These are phyloP conservation scores for Thripadectes ignobilis DNA, from an alignment of 2,797 vertebrate species.

Conservation along the genomic window DNA sequence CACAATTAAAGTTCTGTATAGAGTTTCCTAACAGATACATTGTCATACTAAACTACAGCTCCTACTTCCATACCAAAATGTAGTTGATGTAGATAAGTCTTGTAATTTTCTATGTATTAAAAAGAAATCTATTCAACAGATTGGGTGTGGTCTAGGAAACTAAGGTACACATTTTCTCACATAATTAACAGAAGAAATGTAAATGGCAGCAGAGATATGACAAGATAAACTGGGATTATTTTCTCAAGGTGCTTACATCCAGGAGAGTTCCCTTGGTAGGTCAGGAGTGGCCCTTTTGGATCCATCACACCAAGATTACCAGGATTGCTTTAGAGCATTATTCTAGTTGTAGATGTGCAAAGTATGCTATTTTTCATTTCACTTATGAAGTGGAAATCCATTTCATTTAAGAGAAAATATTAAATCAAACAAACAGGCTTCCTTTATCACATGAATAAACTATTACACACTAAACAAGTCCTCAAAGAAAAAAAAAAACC, in stretches of 20 bases:
- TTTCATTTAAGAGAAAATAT: conserved; percentile 17
- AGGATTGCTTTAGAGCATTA: background rate
- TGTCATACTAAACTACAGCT: background rate
- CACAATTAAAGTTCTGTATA: conserved; percentile 44
- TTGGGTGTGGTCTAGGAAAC: background rate
- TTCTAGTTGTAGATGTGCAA: background rate
- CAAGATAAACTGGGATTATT: background rate
- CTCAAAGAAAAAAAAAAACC: background rate
- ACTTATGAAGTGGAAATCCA: conserved; percentile 5
- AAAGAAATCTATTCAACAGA: conserved; percentile 7
- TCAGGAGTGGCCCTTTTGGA: background rate
- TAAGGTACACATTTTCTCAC: background rate
- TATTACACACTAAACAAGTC: background rate
- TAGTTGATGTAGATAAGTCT: conserved; percentile 11
- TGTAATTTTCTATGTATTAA: conserved; percentile 18
- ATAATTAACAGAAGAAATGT: background rate
- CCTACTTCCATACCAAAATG: conserved; percentile 34
- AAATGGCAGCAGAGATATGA: background rate
- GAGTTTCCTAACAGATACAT: conserved; percentile 50
- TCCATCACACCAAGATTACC: background rate
- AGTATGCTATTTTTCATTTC: background rate
- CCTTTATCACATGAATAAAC: conserved; percentile 1
- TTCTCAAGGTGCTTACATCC: background rate
- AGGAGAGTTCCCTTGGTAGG: background rate
- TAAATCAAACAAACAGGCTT: background rate